Base-by-base conservation (phyloP, 2,113 vertebrate species). In the Rhagologus leucostigma region DNA sequence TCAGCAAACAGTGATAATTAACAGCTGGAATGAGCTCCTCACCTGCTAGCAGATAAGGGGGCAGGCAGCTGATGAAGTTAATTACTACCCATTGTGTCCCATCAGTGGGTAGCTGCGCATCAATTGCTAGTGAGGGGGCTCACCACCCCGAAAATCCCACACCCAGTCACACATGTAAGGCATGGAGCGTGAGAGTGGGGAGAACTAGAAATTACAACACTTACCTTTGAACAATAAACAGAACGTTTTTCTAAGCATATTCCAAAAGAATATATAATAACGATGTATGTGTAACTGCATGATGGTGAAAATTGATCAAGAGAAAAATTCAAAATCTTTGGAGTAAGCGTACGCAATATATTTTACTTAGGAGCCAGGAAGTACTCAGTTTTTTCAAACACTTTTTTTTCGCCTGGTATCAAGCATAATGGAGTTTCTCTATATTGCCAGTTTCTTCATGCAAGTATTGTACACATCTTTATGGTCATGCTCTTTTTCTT, bases 131-230 rank as follows among this genome's bases (percentile, higher is more conserved):
- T 95, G 94, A 95, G 80, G 56, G 73, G 60, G 60, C 81, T 96
- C 93, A 93, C 56, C 67, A 67, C 89, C 55, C 85, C 41, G 10
- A 92, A 93, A 88, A 95, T 77, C 73, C 94, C 93, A 95, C 71
- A 92, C 68, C 86, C 88, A 94, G 68, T 92, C 81, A 95, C 73
- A 95, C 76, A 95, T 24, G 32, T 49, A 92, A 75, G 68, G 80
- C 83, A 95, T 52, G 83, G 83, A 95, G 30, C 2, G 24, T 64
- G 74, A 92, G 73, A 95, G 62, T 7, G 73, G 84, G 86, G 90
- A 92, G 94, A 95, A 92, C 89, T 92, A 95, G 80, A 95, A 95
- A 94, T 95, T 92, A 91, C 74, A 94, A 78, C 77, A 92, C 60
- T 89, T 89, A 94, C 84, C 87, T 95, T 60, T 84, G 91, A 92